These are phyloP conservation scores for Crocuta crocuta DNA, from an alignment of 2,113 vertebrate species.

Conservation along the genomic window DNA sequence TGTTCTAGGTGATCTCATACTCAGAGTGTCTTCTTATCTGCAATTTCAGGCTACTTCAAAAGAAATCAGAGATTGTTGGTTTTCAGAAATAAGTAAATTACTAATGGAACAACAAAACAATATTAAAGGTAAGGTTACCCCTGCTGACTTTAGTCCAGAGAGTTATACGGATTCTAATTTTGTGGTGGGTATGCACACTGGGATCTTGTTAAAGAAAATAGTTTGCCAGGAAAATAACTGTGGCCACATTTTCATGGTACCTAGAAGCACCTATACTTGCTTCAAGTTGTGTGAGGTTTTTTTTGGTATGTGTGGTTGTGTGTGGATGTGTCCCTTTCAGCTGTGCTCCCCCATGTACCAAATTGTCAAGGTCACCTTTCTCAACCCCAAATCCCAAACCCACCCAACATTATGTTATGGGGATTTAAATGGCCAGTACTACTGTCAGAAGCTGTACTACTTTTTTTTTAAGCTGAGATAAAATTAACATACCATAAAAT, in stretches of 20 bases:
- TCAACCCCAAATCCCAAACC: neutral
- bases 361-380: neutral
- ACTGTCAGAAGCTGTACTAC: neutral
- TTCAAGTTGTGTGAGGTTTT: neutral
- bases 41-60: conserved; percentile 93
- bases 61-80: conserved; percentile 96
- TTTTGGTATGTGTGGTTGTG: neutral
- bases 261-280: neutral
- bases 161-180: neutral
- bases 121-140: conserved; percentile 90
- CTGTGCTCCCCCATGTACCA: neutral
- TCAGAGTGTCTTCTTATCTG: conserved; percentile 64
- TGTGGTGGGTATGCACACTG: neutral
- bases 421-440: neutral
- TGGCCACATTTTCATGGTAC: neutral
- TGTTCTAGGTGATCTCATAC: neutral
- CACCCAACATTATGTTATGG: neutral
- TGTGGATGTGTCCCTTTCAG: neutral
- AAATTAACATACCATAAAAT: neutral
- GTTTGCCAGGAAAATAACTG: neutral
- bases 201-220: neutral
- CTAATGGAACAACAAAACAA: conserved; percentile 94
- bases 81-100: conserved; percentile 97
- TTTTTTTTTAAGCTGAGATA: neutral
- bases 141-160: neutral